Percentiles rank a stretch among this genome's conserved stretches.
Conservation (phyloP, 2,113 vertebrate genomes). For the Mustela nigripes region DNA sequence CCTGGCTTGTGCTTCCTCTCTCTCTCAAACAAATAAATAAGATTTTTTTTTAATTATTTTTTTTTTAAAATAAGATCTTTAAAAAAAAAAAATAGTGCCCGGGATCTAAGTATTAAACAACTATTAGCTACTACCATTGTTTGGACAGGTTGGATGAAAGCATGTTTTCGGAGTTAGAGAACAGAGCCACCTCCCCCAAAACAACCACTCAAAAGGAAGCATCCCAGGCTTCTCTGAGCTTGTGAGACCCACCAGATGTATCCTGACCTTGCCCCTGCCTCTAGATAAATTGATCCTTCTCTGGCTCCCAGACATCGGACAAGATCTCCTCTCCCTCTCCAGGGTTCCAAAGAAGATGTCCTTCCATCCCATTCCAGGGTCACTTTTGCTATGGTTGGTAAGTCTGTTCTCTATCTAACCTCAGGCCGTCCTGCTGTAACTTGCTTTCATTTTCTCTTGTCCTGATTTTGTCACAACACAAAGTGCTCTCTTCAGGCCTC, state of each 20-base stretch:
- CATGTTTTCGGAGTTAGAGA: not conserved
- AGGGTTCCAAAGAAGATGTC: not conserved
- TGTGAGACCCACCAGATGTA: not conserved
- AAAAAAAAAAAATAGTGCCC: no score
- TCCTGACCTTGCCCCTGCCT: not conserved
- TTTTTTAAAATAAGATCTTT: no score
- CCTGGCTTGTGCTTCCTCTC: no score
- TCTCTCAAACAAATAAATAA: no score
- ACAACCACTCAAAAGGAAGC: not conserved
- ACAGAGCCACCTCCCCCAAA: not conserved
- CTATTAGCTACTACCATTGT: not conserved
- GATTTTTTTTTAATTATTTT: no score
- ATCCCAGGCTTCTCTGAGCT: not conserved
- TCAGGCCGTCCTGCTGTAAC: not conserved
- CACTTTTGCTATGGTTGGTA: not conserved
- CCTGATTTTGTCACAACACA: not conserved
- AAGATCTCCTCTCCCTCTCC: not conserved
- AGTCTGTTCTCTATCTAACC: not conserved
- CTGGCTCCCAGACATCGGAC: not conserved
- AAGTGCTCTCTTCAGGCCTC: not conserved
- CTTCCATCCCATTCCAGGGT: not conserved
- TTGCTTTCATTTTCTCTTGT: constrained; percentile 10
- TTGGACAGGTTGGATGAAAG: not conserved
- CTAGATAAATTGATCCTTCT: not conserved
- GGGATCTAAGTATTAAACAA: not conserved